Conservation (phyloP, 2,888 invertebrate genomes). For the Leucozona laternaria region DNA sequence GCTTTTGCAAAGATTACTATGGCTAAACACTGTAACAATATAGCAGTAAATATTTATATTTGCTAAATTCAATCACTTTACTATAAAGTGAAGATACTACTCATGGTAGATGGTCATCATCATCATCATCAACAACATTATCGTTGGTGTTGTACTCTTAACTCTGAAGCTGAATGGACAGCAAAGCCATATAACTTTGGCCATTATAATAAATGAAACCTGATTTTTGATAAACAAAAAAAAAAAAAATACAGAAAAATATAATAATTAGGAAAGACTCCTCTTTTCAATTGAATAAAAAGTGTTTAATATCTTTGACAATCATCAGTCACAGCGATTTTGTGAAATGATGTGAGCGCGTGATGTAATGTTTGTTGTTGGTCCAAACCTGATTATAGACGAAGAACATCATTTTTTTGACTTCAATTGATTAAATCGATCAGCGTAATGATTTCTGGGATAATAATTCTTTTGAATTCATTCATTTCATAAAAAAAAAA, state of each 20-base stretch:
- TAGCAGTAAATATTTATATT: slow-evolving; percentile 32
- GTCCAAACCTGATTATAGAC: slow-evolving; percentile 2
- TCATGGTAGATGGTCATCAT: slow-evolving; percentile 28
- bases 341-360: not conserved
- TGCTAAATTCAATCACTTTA: slow-evolving; percentile 27
- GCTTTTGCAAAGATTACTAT: slow-evolving; percentile 13
- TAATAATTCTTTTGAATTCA: not conserved
- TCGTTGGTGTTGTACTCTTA: not conserved
- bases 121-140: slow-evolving; percentile 9
- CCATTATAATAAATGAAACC: slow-evolving; percentile 21
- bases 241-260: not conserved
- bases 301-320: slow-evolving; percentile 18
- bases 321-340: not conserved
- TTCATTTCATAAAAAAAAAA: too few relatives aligned
- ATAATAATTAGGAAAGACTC: slow-evolving; percentile 32
- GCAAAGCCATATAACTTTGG: slow-evolving; percentile 11
- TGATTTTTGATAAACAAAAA: slow-evolving; percentile 4
- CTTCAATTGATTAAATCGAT: not conserved
- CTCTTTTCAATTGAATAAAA: slow-evolving; percentile 20
- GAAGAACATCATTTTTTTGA: not conserved
- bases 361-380: slow-evolving; percentile 18
- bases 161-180: not conserved
- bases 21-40: slow-evolving; percentile 10
- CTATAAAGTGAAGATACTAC: slow-evolving; percentile 26
- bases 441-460: not conserved